Conservation (phyloP, 2,113 vertebrate genomes). For the Ctenodactylus gundi region DNA sequence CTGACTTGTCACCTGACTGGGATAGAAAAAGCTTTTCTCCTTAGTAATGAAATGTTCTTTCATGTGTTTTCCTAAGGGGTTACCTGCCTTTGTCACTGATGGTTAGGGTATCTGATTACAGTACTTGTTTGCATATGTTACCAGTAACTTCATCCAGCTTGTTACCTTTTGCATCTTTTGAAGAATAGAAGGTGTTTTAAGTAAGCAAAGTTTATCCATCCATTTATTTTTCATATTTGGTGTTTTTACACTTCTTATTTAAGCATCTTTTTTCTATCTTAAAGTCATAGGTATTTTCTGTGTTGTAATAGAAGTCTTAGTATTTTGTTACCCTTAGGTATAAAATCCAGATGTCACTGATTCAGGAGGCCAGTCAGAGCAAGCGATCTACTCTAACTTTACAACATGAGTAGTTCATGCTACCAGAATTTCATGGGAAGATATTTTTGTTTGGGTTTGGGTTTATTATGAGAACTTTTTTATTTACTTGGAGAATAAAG, state of each 20-base stretch:
- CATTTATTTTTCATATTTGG: background rate
- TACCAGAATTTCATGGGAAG: background rate
- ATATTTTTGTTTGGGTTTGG: background rate
- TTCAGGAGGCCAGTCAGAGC: background rate
- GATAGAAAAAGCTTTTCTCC: background rate
- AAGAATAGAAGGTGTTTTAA: background rate
- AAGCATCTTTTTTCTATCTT: constrained; percentile 20
- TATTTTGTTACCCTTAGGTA: background rate
- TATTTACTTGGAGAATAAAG: background rate
- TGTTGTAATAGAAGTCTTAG: background rate
- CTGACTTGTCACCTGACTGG: background rate
- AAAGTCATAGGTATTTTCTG: background rate
- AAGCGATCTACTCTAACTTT: background rate
- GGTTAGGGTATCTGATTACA: background rate
- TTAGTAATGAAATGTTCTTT: background rate
- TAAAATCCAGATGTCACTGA: background rate
- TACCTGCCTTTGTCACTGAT: background rate
- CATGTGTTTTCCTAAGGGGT: background rate
- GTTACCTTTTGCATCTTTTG: background rate
- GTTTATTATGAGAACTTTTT: no score
- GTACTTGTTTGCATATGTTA: no score
- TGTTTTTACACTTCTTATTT: background rate
- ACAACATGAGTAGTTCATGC: background rate
- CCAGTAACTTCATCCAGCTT: background rate
- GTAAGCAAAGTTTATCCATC: background rate